Percentiles rank a stretch among this genome's conserved stretches.
Evolutionary conservation across 2,797 vertebrate genomes (phyloP).

Genomic region (Natrix natrix): DNA sequence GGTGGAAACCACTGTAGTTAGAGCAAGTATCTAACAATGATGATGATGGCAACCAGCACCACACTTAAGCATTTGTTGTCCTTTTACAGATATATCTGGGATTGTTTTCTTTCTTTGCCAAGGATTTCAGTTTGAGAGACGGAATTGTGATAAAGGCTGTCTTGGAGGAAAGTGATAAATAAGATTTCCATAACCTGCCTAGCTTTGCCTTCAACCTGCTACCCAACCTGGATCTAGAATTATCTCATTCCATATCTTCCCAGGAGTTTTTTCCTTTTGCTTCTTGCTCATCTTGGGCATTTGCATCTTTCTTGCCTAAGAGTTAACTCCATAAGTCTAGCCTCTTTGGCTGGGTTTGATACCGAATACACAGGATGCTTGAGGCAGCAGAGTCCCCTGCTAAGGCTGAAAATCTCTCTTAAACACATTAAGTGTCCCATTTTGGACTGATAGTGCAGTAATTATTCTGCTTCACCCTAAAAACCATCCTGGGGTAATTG

Average conservation of each 20-base stretch:
- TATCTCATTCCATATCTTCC: conserved; percentile 75
- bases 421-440: conserved; percentile 91
- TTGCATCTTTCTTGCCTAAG: conserved; percentile 66
- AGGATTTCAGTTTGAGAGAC: conserved; percentile 54
- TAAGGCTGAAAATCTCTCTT: conserved; percentile 84
- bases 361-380: conserved; percentile 62
- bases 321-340: conserved; percentile 58
- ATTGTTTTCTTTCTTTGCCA: conserved; percentile 49
- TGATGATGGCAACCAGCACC: no score
- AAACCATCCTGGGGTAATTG: conserved; percentile 93
- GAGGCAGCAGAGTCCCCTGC: conserved; percentile 74
- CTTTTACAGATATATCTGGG: conserved; percentile 45
- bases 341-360: conserved; percentile 64
- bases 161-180: conserved; percentile 77
- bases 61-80: conserved; percentile 1
- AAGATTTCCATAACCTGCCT: conserved; percentile 78
- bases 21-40: no score
- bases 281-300: conserved; percentile 75
- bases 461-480: conserved; percentile 91
- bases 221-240: conserved; percentile 71
- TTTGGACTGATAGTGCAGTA: conserved; percentile 94
- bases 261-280: conserved; percentile 70
- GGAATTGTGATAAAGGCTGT: conserved; percentile 70
- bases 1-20: no score
- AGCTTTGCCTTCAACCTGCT: conserved; percentile 75